These are phyloP conservation scores for Acipenser transmontanus DNA, from an alignment of 2,797 vertebrate genomes.

Conservation along the genomic window DNA sequence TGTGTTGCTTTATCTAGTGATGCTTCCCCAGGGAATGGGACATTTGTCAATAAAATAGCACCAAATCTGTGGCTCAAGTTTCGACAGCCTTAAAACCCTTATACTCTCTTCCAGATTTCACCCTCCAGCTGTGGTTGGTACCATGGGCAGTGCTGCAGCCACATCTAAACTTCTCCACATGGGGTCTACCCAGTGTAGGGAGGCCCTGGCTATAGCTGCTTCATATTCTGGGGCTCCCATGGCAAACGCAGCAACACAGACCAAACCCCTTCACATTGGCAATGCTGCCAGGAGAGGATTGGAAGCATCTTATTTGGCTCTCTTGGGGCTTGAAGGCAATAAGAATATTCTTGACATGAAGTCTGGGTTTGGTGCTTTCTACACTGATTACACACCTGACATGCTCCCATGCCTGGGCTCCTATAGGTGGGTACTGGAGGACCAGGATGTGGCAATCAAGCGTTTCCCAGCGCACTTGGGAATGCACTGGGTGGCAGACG, in stretches of 20 bases:
- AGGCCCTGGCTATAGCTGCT: slow-evolving; percentile 80
- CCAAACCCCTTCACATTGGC: slow-evolving; percentile 84
- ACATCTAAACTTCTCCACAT: slow-evolving; percentile 77
- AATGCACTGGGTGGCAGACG: slow-evolving; percentile 87
- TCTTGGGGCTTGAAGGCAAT: slow-evolving; percentile 74
- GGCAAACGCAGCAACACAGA: slow-evolving; percentile 86
- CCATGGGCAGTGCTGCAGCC: slow-evolving; percentile 84
- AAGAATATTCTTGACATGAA: slow-evolving; percentile 70
- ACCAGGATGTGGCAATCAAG: slow-evolving; percentile 85
- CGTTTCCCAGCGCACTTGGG: slow-evolving; percentile 81
- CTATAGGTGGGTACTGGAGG: slow-evolving; percentile 75
- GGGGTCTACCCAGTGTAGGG: slow-evolving; percentile 55
- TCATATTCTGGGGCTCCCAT: slow-evolving; percentile 84
- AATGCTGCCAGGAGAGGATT: slow-evolving; percentile 77
- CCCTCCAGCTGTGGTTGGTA: slow-evolving; percentile 83
- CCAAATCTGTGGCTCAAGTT: no score
- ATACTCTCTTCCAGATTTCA: slow-evolving; percentile 69
- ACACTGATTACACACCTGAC: slow-evolving; percentile 70
- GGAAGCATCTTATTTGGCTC: slow-evolving; percentile 77
- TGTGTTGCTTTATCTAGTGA: no score
- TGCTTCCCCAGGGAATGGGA: no score
- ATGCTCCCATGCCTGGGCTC: slow-evolving; percentile 43
- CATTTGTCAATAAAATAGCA: no score
- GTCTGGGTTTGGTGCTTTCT: slow-evolving; percentile 80
- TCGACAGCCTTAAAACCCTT: no score